These are phyloP conservation scores for Melozone crissalis DNA, from an alignment of 2,113 vertebrate species.

Conservation along the genomic window DNA sequence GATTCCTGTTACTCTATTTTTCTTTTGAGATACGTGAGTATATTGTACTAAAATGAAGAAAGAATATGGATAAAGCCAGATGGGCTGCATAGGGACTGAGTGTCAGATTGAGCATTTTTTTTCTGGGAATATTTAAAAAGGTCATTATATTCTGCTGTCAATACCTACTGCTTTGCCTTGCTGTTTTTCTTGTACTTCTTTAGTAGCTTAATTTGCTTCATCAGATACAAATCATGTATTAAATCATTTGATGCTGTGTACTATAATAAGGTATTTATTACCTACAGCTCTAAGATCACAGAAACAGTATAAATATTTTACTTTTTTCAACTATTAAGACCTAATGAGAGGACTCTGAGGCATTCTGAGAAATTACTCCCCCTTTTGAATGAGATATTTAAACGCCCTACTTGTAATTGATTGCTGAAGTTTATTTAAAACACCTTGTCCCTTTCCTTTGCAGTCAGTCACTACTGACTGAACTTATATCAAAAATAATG, in stretches of 20 bases:
- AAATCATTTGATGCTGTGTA: slow-evolving; percentile 47
- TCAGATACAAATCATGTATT: slow-evolving; percentile 30
- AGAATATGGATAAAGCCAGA: background rate
- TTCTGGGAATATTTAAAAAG: slow-evolving; percentile 21
- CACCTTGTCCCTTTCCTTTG: background rate
- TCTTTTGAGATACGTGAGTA: background rate
- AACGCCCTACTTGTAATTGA: background rate
- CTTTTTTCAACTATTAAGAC: background rate
- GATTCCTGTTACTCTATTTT: background rate
- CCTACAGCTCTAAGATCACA: background rate
- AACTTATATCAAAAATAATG: background rate
- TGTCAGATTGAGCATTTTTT: background rate
- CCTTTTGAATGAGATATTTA: background rate
- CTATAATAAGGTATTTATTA: slow-evolving; percentile 5
- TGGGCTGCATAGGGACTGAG: background rate
- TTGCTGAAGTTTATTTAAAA: background rate
- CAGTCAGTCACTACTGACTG: background rate
- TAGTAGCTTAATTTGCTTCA: slow-evolving; percentile 58
- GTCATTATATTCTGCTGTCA: slow-evolving; percentile 30
- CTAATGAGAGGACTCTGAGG: background rate
- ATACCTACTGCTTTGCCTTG: slow-evolving; percentile 25
- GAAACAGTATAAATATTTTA: background rate
- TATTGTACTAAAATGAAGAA: background rate
- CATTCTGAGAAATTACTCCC: background rate
- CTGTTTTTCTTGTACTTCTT: slow-evolving; percentile 44